Evolutionary conservation across 2,888 invertebrate species (phyloP).

Genomic region (Leptura quadrifasciata): DNA sequence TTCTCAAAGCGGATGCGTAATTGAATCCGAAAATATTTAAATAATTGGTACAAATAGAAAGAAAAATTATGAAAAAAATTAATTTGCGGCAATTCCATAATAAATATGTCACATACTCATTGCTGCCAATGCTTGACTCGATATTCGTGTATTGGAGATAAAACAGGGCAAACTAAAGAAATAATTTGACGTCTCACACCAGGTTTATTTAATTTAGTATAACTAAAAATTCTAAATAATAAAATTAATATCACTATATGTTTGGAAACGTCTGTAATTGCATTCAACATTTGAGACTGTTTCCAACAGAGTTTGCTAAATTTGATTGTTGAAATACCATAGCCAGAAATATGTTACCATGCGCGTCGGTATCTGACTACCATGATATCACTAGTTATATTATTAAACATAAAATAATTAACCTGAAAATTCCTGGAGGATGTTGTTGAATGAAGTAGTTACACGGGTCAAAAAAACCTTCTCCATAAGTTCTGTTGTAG

Average conservation of each 20-base stretch:
- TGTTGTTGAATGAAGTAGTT: constrained; percentile 47
- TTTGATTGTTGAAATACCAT: neutral
- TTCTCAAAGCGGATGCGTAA: no score
- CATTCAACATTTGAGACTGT: neutral
- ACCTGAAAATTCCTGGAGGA: constrained; percentile 51
- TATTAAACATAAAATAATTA: constrained; percentile 8
- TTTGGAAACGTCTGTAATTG: neutral
- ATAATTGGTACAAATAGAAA: no score
- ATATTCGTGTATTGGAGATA: no score
- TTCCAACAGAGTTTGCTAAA: neutral
- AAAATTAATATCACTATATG: neutral
- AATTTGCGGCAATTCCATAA: no score
- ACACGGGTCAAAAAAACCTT: constrained; percentile 49
- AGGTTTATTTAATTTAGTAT: no score
- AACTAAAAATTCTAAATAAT: neutral
- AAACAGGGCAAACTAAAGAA: no score
- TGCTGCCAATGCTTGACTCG: no score
- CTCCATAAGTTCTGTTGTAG: constrained; percentile 52
- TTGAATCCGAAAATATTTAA: no score
- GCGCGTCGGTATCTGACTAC: neutral
- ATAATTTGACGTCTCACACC: no score
- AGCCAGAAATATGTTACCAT: neutral
- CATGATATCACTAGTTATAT: neutral
- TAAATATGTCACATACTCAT: no score
- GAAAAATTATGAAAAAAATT: no score